Evolutionary conservation across 1,140 invertebrate genomes (phyloP).

Genomic region (Maniola jurtina): DNA sequence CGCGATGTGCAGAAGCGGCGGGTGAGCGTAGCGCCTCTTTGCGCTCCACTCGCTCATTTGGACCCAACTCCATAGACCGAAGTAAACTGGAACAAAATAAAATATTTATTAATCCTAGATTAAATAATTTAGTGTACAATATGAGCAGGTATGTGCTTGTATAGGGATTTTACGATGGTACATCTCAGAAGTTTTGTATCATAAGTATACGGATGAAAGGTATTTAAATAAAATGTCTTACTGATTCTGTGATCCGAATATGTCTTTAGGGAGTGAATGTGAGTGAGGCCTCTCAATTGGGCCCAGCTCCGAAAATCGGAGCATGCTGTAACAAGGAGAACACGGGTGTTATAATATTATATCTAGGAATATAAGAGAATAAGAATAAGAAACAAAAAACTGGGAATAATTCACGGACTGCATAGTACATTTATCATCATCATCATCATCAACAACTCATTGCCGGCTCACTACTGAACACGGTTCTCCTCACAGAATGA

Average conservation of each 20-base stretch:
- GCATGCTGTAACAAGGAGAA: constrained; percentile 81
- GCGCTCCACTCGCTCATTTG: constrained; percentile 77
- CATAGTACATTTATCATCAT: too few relatives aligned
- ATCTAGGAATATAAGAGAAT: neutral
- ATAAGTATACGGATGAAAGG: neutral
- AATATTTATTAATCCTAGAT: neutral
- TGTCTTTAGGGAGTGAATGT: constrained; percentile 41
- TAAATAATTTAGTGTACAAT: neutral
- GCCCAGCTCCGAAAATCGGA: constrained; percentile 87
- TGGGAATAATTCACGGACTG: too few relatives aligned
- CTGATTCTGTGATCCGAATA: constrained; percentile 45
- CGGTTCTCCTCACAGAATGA: too few relatives aligned
- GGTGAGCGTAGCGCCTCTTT: constrained; percentile 67
- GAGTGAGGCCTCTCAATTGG: constrained; percentile 75
- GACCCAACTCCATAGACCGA: constrained; percentile 86
- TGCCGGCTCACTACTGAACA: too few relatives aligned
- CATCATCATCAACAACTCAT: too few relatives aligned
- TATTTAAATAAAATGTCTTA: constrained; percentile 35
- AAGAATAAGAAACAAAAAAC: neutral
- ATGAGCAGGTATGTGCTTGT: neutral
- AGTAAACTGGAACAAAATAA: constrained; percentile 82
- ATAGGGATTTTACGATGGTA: too few relatives aligned
- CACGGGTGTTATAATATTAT: constrained; percentile 1
- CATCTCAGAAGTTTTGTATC: neutral
- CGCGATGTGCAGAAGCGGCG: constrained; percentile 76